A percentile compares a stretch with the other conserved stretches of the same genome.
Conservation (phyloP, 2,797 vertebrate genomes). For the Glyptemys insculpta region DNA sequence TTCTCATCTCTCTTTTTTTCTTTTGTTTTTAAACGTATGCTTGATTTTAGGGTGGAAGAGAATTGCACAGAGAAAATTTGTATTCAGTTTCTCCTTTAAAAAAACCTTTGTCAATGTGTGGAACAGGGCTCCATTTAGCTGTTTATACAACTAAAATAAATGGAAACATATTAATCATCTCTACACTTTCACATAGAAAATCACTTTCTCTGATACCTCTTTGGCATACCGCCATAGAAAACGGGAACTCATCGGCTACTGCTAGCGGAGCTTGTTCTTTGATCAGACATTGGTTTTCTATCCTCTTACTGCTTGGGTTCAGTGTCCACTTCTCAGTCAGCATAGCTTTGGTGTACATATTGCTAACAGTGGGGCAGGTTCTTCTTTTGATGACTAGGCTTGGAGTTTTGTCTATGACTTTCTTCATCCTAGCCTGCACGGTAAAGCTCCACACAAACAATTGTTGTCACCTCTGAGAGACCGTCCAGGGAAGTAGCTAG, state of each 20-base stretch:
- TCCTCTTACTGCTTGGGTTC: not conserved
- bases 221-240: not conserved
- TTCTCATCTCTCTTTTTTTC: not conserved
- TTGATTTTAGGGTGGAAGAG: not conserved
- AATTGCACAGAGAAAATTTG: not conserved
- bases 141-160: not conserved
- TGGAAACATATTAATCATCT: not conserved
- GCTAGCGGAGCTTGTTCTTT: constrained; percentile 7
- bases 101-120: not conserved
- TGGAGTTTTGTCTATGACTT: not conserved
- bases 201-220: not conserved
- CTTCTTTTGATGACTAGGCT: not conserved
- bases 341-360: not conserved
- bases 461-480: not conserved
- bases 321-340: not conserved
- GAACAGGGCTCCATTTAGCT: not conserved
- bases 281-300: not conserved
- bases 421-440: not conserved
- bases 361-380: not conserved
- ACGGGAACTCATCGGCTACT: not conserved
- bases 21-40: not conserved
- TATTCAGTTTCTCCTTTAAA: accelerated
- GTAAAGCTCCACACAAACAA: not conserved
- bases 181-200: not conserved
- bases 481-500: not conserved